A percentile compares a stretch with the other conserved stretches of the same genome.
These are phyloP conservation scores for Terebella lapidaria DNA, from an alignment of 2,888 invertebrate species.

Conservation along the genomic window DNA sequence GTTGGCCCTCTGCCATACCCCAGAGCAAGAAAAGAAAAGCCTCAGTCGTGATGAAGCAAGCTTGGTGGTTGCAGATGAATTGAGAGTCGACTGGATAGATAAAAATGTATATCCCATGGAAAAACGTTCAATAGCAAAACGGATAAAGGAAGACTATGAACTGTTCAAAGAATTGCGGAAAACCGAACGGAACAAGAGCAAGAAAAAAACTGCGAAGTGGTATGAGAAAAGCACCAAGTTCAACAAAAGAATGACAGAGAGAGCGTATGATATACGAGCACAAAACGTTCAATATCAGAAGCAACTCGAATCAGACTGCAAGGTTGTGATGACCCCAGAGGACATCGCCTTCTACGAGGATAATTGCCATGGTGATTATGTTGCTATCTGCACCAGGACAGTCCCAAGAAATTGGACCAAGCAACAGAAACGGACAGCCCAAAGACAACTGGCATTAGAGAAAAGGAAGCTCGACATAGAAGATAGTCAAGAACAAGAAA, in stretches of 20 bases:
- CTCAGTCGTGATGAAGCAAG: neutral
- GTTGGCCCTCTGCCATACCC: neutral
- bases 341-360: neutral
- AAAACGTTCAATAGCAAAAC: neutral
- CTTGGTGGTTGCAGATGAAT: neutral
- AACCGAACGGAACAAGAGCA: neutral
- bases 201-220: neutral
- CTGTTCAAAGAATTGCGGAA: no score
- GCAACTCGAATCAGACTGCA: neutral
- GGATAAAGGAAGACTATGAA: no score
- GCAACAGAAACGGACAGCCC: neutral
- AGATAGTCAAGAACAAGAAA: neutral
- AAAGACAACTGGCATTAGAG: neutral
- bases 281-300: neutral
- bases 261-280: neutral
- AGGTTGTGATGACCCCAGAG: neutral
- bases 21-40: neutral
- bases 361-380: neutral
- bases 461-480: neutral
- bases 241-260: neutral
- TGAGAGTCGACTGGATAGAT: neutral
- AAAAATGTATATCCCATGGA: conserved; percentile 4
- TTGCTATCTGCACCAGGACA: neutral
- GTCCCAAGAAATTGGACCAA: neutral
- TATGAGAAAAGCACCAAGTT: neutral